A percentile compares a stretch with the other conserved stretches of the same genome.
Evolutionary conservation across 1,140 invertebrate species (phyloP).

Genomic region (Centruroides vittatus): DNA sequence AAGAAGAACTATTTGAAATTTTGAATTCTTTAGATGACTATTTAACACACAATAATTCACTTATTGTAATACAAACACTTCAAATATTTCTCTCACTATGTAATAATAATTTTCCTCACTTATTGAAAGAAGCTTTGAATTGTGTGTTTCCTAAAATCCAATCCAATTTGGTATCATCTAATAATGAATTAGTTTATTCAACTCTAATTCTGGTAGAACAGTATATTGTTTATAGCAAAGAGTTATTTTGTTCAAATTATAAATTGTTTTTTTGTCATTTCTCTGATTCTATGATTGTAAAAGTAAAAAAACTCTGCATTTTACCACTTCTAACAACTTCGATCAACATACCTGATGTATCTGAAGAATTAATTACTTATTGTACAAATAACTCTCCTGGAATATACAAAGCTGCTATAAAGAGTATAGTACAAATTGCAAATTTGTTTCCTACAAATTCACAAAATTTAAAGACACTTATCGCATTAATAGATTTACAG

Average conservation of each 20-base stretch:
- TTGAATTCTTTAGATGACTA: slow-evolving; percentile 9
- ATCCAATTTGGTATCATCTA: neutral
- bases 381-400: slow-evolving; percentile 1
- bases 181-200: neutral
- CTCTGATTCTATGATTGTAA: neutral
- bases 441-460: neutral
- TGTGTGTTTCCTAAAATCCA: slow-evolving; percentile 4
- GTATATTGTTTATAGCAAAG: neutral
- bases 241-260: neutral
- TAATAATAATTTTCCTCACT: slow-evolving; percentile 2
- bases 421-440: neutral
- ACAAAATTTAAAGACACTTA: neutral
- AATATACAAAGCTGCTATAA: slow-evolving; percentile 1
- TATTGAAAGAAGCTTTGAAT: neutral
- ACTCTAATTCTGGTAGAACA: slow-evolving; percentile 1
- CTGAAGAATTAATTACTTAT: slow-evolving; percentile 4
- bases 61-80: neutral
- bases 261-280: slow-evolving; percentile 4
- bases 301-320: slow-evolving; percentile 8
- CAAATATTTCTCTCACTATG: neutral
- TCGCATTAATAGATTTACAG: slow-evolving; percentile 3
- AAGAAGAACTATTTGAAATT: slow-evolving; percentile 1
- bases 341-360: neutral
- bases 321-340: neutral
- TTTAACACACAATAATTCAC: neutral